These are phyloP conservation scores for Adelognathus sp. DNA, from an alignment of 2,888 invertebrate species.

Conservation along the genomic window DNA sequence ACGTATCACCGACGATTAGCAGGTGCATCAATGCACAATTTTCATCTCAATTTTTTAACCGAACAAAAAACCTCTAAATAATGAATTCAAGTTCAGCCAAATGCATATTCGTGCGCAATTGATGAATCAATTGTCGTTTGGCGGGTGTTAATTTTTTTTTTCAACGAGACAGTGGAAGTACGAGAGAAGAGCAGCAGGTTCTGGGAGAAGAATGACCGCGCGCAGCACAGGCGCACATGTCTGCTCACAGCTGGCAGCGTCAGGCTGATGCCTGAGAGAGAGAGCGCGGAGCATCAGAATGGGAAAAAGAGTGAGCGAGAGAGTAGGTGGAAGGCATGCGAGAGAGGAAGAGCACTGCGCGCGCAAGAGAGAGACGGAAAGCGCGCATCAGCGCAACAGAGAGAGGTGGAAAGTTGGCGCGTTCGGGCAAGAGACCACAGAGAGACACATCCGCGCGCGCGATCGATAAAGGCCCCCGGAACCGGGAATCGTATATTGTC, in stretches of 20 bases:
- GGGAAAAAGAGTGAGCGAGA: constrained; percentile 22
- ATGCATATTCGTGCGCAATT: too few species aligned
- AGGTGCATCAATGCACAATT: constrained; percentile 14
- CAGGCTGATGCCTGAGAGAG: constrained; percentile 12
- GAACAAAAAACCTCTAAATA: not conserved
- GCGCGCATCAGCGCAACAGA: constrained; percentile 72
- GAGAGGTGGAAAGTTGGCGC: constrained; percentile 69
- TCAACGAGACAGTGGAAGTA: not conserved
- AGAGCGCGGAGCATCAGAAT: not conserved
- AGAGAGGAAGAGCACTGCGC: constrained; percentile 29
- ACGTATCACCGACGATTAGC: not conserved
- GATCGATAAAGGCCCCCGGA: constrained; percentile 63
- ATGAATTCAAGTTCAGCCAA: too few species aligned
- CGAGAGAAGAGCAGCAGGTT: constrained; percentile 33
- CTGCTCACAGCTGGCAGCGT: constrained; percentile 50
- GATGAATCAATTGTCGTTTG: too few species aligned
- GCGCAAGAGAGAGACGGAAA: constrained; percentile 21
- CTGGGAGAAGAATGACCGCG: constrained; percentile 27
- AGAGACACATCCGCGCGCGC: constrained; percentile 38
- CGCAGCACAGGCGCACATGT: constrained; percentile 58
- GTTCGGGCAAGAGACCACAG: constrained; percentile 38
- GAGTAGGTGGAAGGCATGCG: constrained; percentile 2
- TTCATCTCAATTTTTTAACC: not conserved
- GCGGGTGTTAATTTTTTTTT: not conserved
- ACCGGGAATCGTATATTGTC: constrained; percentile 52